Evolutionary conservation across 2,113 vertebrate species (phyloP).

Genomic region (Diphyllodes magnificus): DNA sequence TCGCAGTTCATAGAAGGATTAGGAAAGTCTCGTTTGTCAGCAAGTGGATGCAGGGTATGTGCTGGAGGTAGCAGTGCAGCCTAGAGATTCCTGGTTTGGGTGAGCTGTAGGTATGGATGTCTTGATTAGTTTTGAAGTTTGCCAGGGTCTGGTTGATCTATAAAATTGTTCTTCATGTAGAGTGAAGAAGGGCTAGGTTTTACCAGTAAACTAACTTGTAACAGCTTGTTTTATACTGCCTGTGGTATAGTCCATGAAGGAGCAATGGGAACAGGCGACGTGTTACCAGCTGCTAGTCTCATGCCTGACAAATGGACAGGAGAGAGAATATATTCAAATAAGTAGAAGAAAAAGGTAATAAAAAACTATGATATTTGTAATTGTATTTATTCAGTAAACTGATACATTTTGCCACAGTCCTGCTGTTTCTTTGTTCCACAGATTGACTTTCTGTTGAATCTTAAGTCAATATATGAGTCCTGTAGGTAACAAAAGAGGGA

Average conservation of each 20-base stretch:
- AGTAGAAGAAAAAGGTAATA: not conserved
- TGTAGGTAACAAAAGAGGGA: not conserved
- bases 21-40: not conserved
- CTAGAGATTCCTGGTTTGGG: not conserved
- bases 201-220: not conserved
- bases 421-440: not conserved
- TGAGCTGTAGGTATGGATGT: not conserved
- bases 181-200: not conserved
- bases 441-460: not conserved
- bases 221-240: not conserved
- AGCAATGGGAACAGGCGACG: not conserved
- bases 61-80: not conserved
- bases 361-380: not conserved
- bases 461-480: not conserved
- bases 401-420: not conserved
- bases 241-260: not conserved
- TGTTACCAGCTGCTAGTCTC: not conserved
- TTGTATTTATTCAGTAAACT: not conserved
- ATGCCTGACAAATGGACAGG: not conserved
- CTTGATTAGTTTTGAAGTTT: not conserved
- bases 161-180: not conserved
- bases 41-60: not conserved
- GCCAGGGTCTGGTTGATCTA: not conserved
- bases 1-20: not conserved
- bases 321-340: not conserved